Evolutionary conservation across 2,888 invertebrate species (phyloP).

Genomic region (Callimorpha dominula): DNA sequence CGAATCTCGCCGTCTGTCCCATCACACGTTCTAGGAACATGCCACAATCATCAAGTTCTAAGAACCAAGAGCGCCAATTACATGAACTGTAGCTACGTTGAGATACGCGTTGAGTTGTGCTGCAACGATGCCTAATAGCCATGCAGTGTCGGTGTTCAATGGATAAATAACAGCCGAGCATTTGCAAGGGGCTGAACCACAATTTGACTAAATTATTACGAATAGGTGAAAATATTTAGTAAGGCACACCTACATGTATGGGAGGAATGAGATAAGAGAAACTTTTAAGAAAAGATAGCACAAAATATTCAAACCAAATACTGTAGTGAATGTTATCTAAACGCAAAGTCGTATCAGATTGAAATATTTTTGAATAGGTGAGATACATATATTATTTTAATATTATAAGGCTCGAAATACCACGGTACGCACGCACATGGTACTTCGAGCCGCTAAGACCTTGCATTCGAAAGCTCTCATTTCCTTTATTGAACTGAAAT

Average conservation of each 20-base stretch:
- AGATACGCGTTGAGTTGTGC: slow-evolving; percentile 28
- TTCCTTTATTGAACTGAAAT: neutral
- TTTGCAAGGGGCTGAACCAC: slow-evolving; percentile 25
- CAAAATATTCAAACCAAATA: slow-evolving; percentile 15
- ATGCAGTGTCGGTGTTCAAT: slow-evolving; percentile 24
- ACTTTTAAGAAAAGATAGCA: neutral
- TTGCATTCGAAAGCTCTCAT: neutral
- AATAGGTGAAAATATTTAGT: neutral
- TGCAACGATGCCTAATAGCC: slow-evolving; percentile 48
- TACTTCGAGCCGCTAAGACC: neutral
- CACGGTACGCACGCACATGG: neutral
- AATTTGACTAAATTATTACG: slow-evolving; percentile 28
- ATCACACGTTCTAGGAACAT: neutral
- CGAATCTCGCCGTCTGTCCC: neutral
- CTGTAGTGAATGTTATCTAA: neutral
- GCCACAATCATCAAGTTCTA: slow-evolving; percentile 33
- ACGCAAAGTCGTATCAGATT: neutral
- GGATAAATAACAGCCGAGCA: slow-evolving; percentile 2
- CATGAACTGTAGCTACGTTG: slow-evolving; percentile 18
- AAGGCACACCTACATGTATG: slow-evolving; percentile 12
- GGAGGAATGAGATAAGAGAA: neutral
- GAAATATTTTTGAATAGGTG: neutral
- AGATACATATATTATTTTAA: neutral
- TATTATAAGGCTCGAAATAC: neutral
- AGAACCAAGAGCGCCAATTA: slow-evolving; percentile 45